phyloP scores from a whole-genome alignment of 1,140 invertebrate species.

The Danaus plexippus region DNA sequence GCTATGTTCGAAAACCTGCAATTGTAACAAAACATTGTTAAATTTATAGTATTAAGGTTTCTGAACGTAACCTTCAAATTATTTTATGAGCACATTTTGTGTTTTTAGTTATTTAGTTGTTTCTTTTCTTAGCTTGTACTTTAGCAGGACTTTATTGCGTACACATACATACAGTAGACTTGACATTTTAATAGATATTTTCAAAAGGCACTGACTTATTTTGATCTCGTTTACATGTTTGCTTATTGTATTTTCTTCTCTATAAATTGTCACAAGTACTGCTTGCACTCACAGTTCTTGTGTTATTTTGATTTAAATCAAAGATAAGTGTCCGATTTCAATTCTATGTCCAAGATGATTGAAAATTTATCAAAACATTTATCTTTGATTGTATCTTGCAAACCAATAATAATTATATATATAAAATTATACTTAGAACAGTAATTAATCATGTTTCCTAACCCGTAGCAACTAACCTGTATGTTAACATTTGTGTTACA shows the following conservation, averaged over 20 bases:
- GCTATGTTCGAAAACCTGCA: conserved; percentile 68
- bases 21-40: conserved; percentile 24
- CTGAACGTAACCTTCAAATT: conserved; percentile 64
- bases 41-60: conserved; percentile 41
- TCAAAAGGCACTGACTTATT: neutral
- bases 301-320: no score
- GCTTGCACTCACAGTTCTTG: no score
- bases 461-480: neutral
- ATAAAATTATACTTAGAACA: no score
- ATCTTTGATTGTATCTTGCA: no score
- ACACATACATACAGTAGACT: neutral
- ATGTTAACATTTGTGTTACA: conserved; percentile 51
- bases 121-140: conserved; percentile 1
- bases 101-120: conserved; percentile 16
- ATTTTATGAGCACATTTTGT: conserved; percentile 35
- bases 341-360: no score
- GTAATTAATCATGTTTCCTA: no score
- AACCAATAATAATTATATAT: no score
- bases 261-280: no score
- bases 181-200: neutral
- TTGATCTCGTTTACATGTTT: neutral
- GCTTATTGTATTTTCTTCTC: neutral
- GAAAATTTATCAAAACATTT: no score
- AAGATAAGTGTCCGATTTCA: no score
- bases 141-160: neutral